These are phyloP conservation scores for Pterois miles DNA, from an alignment of 2,797 vertebrate species.

Conservation along the genomic window DNA sequence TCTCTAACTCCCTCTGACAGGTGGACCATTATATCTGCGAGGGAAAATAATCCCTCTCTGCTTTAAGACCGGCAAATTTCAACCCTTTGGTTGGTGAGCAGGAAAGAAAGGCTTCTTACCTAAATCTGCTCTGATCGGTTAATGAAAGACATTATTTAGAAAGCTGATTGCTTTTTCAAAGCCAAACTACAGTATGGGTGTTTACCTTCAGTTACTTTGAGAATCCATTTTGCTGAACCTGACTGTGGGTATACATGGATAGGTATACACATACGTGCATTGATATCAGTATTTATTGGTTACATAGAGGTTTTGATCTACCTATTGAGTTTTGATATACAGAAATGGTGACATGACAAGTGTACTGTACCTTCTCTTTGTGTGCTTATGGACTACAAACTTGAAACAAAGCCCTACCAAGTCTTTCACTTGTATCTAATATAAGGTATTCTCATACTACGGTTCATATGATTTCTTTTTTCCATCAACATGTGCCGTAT, in stretches of 20 bases:
- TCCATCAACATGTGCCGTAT: too few species aligned
- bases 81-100: slow-evolving; percentile 56
- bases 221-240: slow-evolving; percentile 35
- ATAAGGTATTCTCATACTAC: too few species aligned
- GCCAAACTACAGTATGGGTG: slow-evolving; percentile 42
- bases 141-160: slow-evolving; percentile 76
- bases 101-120: slow-evolving; percentile 76
- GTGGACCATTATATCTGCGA: slow-evolving; percentile 90
- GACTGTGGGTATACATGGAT: slow-evolving; percentile 4
- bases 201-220: slow-evolving; percentile 53
- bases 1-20: slow-evolving; percentile 94
- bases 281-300: not conserved
- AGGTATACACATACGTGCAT: not conserved
- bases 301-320: slow-evolving; percentile 4
- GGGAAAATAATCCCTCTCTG: slow-evolving; percentile 89
- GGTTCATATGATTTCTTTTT: too few species aligned
- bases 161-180: slow-evolving; percentile 79
- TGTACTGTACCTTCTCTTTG: not conserved
- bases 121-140: slow-evolving; percentile 78
- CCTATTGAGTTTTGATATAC: not conserved
- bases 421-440: not conserved
- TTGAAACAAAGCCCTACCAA: not conserved
- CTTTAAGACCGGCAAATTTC: slow-evolving; percentile 76
- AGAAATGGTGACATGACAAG: not conserved
- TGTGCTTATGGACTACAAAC: slow-evolving; percentile 9